Base-by-base conservation (phyloP, 1,140 invertebrate genomes). In the Vanessa tameamea region DNA sequence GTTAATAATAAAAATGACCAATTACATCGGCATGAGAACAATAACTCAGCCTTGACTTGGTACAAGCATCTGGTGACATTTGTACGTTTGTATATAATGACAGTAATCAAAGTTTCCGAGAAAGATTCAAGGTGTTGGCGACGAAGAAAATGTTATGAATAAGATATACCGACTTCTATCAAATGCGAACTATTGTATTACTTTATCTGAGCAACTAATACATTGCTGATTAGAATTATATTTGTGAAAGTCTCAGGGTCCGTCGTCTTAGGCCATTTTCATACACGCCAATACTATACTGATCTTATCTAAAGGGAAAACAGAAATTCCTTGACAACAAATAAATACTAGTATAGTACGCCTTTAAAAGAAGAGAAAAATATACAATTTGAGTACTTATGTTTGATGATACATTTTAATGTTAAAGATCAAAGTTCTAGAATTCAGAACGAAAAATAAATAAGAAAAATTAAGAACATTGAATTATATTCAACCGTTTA, bases 71-170 rank as follows among this genome's bases (percentile, higher is more conserved):
- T 78, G 77, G 77, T 82, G 79, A 81, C 78, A 81, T 84, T 79
- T 84, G 76, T 76, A 63, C 67, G 72, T 73, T 61, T 63, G 67
- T 77, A 64, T 47, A 72, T 82, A 82, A 86, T 82, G 74, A 79
- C 70, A 37, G 76, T 70, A 81, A 85, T 85, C 77, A 79, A 67
- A 23, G 72, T 69, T 86, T 85, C 83, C 78, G 73, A 79, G 84
- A 85, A 86, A 64, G 66, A 50, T 51, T 14, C 74, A 71, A 77
- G 78, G 73, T 77, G 75, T 78, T 47, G 64, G 68, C 23, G 64
- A 66, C 72, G 76, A 76, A 76, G 68, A 76, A 67, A 67, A 26
- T 50, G 53, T 37, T 66, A 48, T n/a, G 20, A 57, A 57, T 23
- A 55, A 65, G 47, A 12, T 15, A 51, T 43, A 59, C 59, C 53